These are phyloP conservation scores for Macroramphosus scolopax DNA, from an alignment of 2,797 vertebrate genomes.

Conservation along the genomic window DNA sequence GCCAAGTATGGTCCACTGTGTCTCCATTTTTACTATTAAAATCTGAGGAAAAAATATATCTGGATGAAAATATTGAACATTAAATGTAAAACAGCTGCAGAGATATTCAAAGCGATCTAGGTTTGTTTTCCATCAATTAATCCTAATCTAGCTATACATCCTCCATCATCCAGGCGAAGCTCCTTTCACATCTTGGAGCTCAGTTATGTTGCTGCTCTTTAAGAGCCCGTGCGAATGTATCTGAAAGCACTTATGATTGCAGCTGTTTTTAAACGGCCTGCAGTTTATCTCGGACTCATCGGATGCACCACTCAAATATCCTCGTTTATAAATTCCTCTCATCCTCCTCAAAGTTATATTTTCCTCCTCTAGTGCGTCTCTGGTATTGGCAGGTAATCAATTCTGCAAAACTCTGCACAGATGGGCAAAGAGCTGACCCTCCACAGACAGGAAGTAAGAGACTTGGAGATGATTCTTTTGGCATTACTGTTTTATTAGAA, in stretches of 20 bases:
- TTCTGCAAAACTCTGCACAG: constrained; percentile 23
- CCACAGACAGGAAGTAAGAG: constrained; percentile 24
- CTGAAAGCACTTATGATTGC: constrained; percentile 56
- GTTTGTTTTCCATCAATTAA: too few relatives aligned
- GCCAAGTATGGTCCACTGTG: too few relatives aligned
- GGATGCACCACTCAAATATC: constrained; percentile 21
- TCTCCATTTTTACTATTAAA: too few relatives aligned
- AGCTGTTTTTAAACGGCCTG: constrained; percentile 59
- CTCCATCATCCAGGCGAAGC: too few relatives aligned
- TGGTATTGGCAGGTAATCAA: not conserved
- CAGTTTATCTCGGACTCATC: too few relatives aligned
- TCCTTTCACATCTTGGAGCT: too few relatives aligned
- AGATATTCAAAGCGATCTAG: constrained; percentile 31
- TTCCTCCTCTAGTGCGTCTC: constrained; percentile 16
- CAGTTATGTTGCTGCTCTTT: too few relatives aligned
- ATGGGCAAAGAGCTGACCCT: constrained; percentile 18
- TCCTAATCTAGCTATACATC: too few relatives aligned
- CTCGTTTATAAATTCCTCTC: constrained; percentile 7
- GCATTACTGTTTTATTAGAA: constrained; percentile 79
- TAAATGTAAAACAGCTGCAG: constrained; percentile 2
- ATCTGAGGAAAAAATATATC: not conserved
- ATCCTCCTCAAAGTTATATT: constrained; percentile 23
- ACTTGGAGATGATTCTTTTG: constrained; percentile 31
- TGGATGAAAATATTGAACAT: not conserved
- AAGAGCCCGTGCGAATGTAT: too few relatives aligned